These are phyloP conservation scores for Ypsolopha scabrella DNA, from an alignment of 2,888 invertebrate genomes.

Conservation along the genomic window DNA sequence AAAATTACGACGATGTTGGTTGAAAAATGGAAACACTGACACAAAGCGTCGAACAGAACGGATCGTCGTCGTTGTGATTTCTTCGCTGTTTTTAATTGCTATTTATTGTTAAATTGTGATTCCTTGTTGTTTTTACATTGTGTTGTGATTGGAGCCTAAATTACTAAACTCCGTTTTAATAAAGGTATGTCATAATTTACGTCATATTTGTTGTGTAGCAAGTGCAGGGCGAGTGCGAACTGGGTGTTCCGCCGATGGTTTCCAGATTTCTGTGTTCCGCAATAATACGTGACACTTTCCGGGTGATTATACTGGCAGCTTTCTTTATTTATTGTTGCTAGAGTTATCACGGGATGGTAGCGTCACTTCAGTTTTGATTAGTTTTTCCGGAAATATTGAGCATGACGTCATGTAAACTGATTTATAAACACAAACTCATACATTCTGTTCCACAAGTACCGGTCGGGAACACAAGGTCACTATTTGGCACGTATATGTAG, in stretches of 20 bases:
- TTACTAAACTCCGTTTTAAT: neutral
- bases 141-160: neutral
- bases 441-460: constrained; percentile 49
- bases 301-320: neutral
- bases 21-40: constrained; percentile 24
- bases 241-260: constrained; percentile 31
- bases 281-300: neutral
- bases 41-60: constrained; percentile 34
- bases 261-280: constrained; percentile 13
- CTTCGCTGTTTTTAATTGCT: constrained; percentile 35
- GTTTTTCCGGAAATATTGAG: constrained; percentile 40
- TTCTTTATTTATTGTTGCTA: neutral
- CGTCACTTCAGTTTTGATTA: constrained; percentile 3
- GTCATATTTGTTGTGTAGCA: constrained; percentile 25
- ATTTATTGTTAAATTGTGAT: constrained; percentile 17
- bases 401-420: constrained; percentile 61
- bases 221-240: constrained; percentile 22
- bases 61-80: constrained; percentile 13
- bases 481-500: constrained; percentile 39
- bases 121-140: neutral
- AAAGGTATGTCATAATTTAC: constrained; percentile 52
- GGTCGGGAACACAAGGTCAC: constrained; percentile 57
- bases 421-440: constrained; percentile 54
- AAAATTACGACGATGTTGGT: constrained; percentile 18
- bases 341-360: neutral